These are phyloP conservation scores for Crypturellus tataupa DNA, from an alignment of 2,797 vertebrate species.

Conservation along the genomic window DNA sequence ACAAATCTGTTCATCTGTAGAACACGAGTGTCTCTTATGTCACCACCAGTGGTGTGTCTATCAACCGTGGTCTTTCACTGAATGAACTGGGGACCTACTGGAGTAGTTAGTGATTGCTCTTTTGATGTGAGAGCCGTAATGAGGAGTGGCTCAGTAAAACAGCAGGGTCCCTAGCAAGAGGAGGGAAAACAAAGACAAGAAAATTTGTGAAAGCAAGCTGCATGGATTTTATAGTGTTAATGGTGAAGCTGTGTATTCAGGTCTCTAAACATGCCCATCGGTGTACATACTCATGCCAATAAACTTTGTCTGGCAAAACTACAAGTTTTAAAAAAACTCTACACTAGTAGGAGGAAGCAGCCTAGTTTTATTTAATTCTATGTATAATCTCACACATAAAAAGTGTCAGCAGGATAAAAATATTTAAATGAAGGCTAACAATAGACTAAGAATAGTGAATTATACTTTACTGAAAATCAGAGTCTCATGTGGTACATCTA, in stretches of 20 bases:
- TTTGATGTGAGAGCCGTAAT: not conserved
- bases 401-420: not conserved
- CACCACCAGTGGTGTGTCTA: not conserved
- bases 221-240: not conserved
- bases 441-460: not conserved
- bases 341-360: not conserved
- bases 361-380: accelerated
- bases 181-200: not conserved
- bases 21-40: accelerated
- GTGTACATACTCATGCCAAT: not conserved
- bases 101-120: not conserved
- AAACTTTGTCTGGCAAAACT: not conserved
- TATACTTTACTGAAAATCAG: not conserved
- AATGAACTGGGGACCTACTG: not conserved
- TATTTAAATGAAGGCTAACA: not conserved
- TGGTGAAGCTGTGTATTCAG: not conserved
- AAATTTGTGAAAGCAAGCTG: not conserved
- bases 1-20: not conserved
- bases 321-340: too few species aligned
- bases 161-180: not conserved
- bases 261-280: not conserved
- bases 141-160: accelerated
- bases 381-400: not conserved
- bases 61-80: not conserved
- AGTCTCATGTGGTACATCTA: too few species aligned